A percentile compares a stretch with the other conserved stretches of the same genome.
Conservation (phyloP, 2,797 vertebrate genomes). For the Urophycis tenuis region DNA sequence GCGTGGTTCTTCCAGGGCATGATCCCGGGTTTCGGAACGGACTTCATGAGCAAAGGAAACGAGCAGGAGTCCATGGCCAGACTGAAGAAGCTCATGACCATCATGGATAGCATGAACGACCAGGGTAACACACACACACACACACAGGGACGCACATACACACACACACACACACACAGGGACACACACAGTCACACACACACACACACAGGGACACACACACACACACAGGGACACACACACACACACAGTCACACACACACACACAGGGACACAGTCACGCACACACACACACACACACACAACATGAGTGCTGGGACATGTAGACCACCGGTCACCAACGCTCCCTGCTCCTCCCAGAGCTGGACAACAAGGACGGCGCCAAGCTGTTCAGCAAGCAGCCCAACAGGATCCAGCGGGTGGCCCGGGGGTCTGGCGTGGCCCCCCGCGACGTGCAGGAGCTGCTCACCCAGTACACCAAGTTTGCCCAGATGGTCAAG, state of each 20-base stretch:
- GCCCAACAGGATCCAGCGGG: constrained; percentile 90
- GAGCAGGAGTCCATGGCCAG: constrained; percentile 97
- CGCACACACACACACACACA: constrained; percentile 6
- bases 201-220: background rate
- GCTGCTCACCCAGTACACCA: constrained; percentile 95
- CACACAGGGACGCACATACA: background rate
- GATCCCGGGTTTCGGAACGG: constrained; percentile 97
- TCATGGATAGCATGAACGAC: constrained; percentile 99
- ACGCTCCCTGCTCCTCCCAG: no score
- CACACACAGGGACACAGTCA: background rate
- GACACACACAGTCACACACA: background rate
- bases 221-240: no score
- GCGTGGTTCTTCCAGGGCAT: constrained; percentile 77
- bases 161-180: background rate
- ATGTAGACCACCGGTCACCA: no score
- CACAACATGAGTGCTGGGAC: background rate
- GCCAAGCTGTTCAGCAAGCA: constrained; percentile 97
- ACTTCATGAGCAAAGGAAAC: constrained; percentile 99
- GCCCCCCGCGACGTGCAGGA: constrained; percentile 95
- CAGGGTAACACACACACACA: constrained; percentile 74
- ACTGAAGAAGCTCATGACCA: constrained; percentile 97
- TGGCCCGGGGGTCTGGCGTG: constrained; percentile 91
- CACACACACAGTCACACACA: no score
- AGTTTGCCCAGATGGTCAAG: constrained; percentile 99
- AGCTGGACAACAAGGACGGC: constrained; percentile 95